Evolutionary conservation across 2,113 vertebrate genomes (phyloP), one percentile per base, ranked within the genome.

Genomic region (Colius striatus): DNA sequence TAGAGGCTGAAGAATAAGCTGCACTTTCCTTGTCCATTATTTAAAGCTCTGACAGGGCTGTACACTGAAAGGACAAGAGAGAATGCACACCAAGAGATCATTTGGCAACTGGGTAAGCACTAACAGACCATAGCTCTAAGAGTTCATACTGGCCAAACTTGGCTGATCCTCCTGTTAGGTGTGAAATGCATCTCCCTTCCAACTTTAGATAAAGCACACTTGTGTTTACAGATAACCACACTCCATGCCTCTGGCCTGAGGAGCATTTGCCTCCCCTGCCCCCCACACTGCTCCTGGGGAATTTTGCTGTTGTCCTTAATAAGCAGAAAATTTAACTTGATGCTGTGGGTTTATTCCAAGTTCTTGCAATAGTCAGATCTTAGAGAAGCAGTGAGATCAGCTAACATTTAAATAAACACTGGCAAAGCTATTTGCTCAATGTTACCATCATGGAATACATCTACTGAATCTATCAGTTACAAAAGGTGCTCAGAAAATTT

Each of bases 231-330:
- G 0, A 3, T 11, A 55, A 54, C 11, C 19, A 78, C 34, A 57
- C 13, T 68, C 27, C 23, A 51, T 0, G 0, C 6, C 10, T 65
- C 17, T 13, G 34, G 8, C 36, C 17, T 23, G 21, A 71, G 23
- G 2, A 73, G 3, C 1, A 0, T 34, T 65, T 36, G 3, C 29
- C 13, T 62, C 12, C 8, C 29, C n/a, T n/a, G n/a, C n/a, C 8
- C 7, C 4, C 16, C 13, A 5, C 4, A 2, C 13, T 51, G 5
- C 16, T 51, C 11, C 27, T 25, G 7, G 3, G 2, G 16, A 66
- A 5, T 32, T 71, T 55, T 81, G 19, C 20, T 17, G 22, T 5
- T 51, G n/a, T 10, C 11, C 84, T 67, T 51, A 55, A 36, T 38
- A 53, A 50, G 17, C 9, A 29, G 38, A 13, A 89, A 47, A 63